Percentiles rank a stretch among this genome's conserved stretches.
These are phyloP conservation scores for Cylloceria caligata DNA, from an alignment of 2,888 invertebrate species.

Conservation along the genomic window DNA sequence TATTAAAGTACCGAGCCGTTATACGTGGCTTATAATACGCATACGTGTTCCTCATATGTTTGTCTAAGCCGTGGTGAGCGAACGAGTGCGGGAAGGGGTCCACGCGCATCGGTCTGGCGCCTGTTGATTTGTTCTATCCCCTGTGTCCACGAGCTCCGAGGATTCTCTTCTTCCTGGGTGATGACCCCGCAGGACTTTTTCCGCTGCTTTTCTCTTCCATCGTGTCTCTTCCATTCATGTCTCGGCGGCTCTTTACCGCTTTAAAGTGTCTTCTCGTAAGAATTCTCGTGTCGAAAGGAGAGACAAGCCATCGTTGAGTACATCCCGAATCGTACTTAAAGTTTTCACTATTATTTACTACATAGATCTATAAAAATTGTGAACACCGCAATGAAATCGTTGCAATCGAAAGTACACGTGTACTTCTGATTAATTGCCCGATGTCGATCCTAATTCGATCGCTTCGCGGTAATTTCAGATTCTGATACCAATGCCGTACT, in stretches of 20 bases:
- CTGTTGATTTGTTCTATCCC: constrained; percentile 29
- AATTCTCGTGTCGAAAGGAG: constrained; percentile 20
- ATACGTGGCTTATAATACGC: constrained; percentile 56
- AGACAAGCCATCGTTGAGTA: not conserved
- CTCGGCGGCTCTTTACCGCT: constrained; percentile 17
- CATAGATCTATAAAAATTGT: not conserved
- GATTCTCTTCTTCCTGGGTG: constrained; percentile 67
- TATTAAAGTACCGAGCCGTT: constrained; percentile 61
- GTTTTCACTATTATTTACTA: constrained; percentile 24
- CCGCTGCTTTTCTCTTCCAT: constrained; percentile 47
- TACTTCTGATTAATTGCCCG: not conserved
- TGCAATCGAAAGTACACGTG: constrained; percentile 1
- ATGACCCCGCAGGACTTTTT: constrained; percentile 64
- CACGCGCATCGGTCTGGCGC: constrained; percentile 51
- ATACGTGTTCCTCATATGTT: constrained; percentile 55
- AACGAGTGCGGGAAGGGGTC: constrained; percentile 21
- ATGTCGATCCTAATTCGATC: not conserved
- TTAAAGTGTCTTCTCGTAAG: constrained; percentile 17
- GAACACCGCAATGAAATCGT: not conserved
- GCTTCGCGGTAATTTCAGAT: not conserved
- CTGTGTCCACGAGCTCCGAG: constrained; percentile 28
- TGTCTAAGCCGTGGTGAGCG: constrained; percentile 30
- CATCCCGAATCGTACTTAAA: not conserved
- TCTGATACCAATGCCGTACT: not conserved
- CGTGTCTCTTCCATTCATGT: constrained; percentile 10